Evolutionary conservation across 2,888 invertebrate genomes (phyloP).

Genomic region (Phalera bucephala): DNA sequence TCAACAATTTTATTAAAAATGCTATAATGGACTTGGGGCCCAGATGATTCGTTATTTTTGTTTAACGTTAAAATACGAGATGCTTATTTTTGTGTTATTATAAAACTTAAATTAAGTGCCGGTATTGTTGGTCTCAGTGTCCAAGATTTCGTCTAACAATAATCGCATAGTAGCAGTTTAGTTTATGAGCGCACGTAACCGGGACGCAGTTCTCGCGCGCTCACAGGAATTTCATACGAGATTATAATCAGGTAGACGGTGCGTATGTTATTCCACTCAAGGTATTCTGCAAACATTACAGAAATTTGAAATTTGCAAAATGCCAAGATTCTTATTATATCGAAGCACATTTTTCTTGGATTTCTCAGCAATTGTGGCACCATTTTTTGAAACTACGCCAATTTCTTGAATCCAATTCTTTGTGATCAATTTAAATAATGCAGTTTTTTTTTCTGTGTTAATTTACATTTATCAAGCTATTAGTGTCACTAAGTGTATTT

Average conservation of each 20-base stretch:
- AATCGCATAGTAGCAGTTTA: slow-evolving; percentile 16
- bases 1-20: no score
- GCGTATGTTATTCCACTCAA: slow-evolving; percentile 30
- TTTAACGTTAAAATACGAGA: no score
- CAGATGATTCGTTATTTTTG: no score
- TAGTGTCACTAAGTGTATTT: no score
- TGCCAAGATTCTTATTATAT: slow-evolving; percentile 14
- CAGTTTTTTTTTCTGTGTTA: no score
- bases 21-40: no score
- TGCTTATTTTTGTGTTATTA: no score
- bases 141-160: neutral
- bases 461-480: no score
- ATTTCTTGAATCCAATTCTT: slow-evolving; percentile 11
- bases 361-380: slow-evolving; percentile 10
- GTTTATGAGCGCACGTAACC: slow-evolving; percentile 54
- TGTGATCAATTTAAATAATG: slow-evolving; percentile 5
- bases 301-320: slow-evolving; percentile 13
- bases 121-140: neutral
- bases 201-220: slow-evolving; percentile 53
- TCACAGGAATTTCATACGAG: slow-evolving; percentile 56
- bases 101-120: no score
- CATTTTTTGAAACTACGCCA: slow-evolving; percentile 27
- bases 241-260: slow-evolving; percentile 47
- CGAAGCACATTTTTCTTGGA: slow-evolving; percentile 13
- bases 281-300: slow-evolving; percentile 31